These are phyloP conservation scores for Trachelus stipa DNA, from an alignment of 2,888 invertebrate genomes.

Conservation along the genomic window DNA sequence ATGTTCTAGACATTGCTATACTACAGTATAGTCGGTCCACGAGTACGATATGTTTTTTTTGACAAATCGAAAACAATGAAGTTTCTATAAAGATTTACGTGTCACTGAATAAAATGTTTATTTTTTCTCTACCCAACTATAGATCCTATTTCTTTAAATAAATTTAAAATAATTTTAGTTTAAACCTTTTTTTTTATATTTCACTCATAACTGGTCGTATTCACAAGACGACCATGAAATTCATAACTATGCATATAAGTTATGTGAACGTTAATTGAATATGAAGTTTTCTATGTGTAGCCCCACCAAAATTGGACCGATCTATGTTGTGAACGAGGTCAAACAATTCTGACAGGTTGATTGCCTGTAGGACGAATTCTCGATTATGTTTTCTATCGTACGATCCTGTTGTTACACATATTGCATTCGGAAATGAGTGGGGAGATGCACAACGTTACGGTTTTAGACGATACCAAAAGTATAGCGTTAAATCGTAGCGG, in stretches of 20 bases:
- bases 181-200: neutral
- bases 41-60: too few relatives aligned
- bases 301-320: neutral
- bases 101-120: too few relatives aligned
- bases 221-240: conserved; percentile 1
- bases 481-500: too few relatives aligned
- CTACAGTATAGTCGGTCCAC: too few relatives aligned
- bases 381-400: neutral
- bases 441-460: too few relatives aligned
- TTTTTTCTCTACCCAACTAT: too few relatives aligned
- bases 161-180: neutral
- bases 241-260: neutral
- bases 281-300: neutral
- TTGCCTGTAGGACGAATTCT: neutral
- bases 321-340: neutral
- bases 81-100: too few relatives aligned
- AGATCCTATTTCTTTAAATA: neutral
- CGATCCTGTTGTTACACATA: neutral
- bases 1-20: neutral
- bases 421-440: neutral
- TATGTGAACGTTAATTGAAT: neutral
- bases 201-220: neutral
- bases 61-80: too few relatives aligned
- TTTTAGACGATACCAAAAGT: too few relatives aligned
- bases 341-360: neutral